Conservation (phyloP, 2,797 vertebrate species). For the Rhodeus uyekii region DNA sequence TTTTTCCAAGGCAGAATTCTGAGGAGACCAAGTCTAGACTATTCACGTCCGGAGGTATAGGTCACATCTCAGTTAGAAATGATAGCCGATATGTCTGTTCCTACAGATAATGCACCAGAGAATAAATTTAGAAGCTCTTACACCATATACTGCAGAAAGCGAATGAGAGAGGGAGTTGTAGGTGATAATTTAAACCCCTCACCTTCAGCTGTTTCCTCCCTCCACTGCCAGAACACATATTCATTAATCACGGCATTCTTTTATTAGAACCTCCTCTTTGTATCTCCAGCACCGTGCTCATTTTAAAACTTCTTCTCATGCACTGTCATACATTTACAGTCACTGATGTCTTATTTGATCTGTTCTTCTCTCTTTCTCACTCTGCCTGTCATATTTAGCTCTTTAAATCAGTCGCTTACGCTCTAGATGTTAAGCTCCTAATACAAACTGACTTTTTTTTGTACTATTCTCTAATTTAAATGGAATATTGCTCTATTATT, state of each 20-base stretch:
- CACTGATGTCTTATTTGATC: conserved; percentile 32
- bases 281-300: conserved; percentile 3
- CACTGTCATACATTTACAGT: conserved; percentile 24
- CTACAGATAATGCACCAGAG: conserved; percentile 1
- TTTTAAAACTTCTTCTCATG: conserved; percentile 30
- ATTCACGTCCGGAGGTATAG: not conserved
- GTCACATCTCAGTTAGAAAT: not conserved
- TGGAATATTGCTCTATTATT: not conserved
- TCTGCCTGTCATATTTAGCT: conserved; percentile 12
- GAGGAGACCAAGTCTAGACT: not conserved
- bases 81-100: not conserved
- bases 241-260: conserved; percentile 51
- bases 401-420: conserved; percentile 2
- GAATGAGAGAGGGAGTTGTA: conserved; percentile 22
- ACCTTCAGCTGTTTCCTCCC: conserved; percentile 48
- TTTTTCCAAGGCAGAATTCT: conserved; percentile 1
- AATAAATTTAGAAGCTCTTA: conserved; percentile 9
- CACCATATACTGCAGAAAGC: not conserved
- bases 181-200: conserved; percentile 51
- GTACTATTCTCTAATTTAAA: not conserved
- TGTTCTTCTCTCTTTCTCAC: conserved; percentile 19
- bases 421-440: not conserved
- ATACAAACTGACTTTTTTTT: conserved; percentile 2
- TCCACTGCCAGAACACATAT: conserved; percentile 39
- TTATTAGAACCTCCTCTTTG: conserved; percentile 49